Evolutionary conservation across 2,113 vertebrate genomes (phyloP), one percentile per base, ranked within the genome.

Genomic region (Scartelaos histophorus): DNA sequence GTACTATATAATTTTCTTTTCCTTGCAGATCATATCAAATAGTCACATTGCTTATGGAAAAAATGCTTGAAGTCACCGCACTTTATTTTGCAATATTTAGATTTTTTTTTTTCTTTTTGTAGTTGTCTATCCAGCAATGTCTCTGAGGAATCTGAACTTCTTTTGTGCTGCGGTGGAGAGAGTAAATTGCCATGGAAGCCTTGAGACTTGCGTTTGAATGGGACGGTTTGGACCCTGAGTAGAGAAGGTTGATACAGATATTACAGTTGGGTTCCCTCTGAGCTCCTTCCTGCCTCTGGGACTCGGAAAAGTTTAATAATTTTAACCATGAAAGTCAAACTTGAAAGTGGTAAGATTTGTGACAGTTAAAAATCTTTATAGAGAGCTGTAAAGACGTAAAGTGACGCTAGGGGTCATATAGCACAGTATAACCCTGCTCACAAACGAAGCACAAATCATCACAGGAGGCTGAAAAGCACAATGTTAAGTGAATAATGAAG

Each of bases 231-330:
- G 76, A 81, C 80, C 81, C 80, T 74, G 69, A 85, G 82, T 84
- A 72, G 84, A 86, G 84, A 87, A 61, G 85, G 74, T 75, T 83
- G 86, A 87, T 84, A 83, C 84, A 87, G 76, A 89, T 86, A 89
- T 85, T 88, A 85, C 79, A 80, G 85, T 34, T 73, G 1, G 64
- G 84, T 67, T 89, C 76, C 76, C 84, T 45, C 65, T 80, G 85
- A 86, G 78, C 82, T 58, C 76, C 78, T 73, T 80, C 35, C 0
- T 47, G 79, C 66, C 82, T 76, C 65, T 78, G 87, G 86, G 88
- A 87, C 74, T 34, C 10, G 56, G 38, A 35, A 45, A 81, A 76
- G 73, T 85, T 75, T 78, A 85, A 80, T 78, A 85, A 43, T 43
- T 43, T 80, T 69, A 76, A 83, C 70, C 81, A 79, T 81, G 80